A percentile compares a stretch with the other conserved stretches of the same genome.
These are phyloP conservation scores for Cryptotermes secundus DNA, from an alignment of 1,140 invertebrate genomes.

Conservation along the genomic window DNA sequence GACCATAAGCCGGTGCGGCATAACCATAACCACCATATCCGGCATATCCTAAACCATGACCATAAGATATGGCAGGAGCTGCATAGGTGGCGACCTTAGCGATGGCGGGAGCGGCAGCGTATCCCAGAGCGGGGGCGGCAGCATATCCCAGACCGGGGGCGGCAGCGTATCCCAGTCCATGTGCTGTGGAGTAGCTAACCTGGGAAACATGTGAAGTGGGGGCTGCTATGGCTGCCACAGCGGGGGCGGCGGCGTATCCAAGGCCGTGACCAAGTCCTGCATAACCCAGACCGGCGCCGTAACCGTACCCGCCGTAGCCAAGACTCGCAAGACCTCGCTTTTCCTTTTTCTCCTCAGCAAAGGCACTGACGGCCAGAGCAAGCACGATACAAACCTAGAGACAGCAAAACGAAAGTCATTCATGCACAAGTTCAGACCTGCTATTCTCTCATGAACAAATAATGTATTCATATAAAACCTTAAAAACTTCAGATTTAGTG, in stretches of 20 bases:
- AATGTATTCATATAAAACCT: too few relatives aligned
- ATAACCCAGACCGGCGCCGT: neutral
- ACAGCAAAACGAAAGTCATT: too few relatives aligned
- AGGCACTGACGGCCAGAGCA: slow-evolving; percentile 30
- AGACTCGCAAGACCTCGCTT: slow-evolving; percentile 31
- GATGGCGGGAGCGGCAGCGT: slow-evolving; percentile 33
- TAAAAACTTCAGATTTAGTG: too few relatives aligned
- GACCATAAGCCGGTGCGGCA: slow-evolving; percentile 24
- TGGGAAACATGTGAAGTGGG: neutral
- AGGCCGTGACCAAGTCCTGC: too few relatives aligned
- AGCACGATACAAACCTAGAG: slow-evolving; percentile 28
- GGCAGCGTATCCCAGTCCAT: neutral
- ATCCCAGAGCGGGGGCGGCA: neutral
- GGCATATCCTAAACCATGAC: slow-evolving; percentile 2
- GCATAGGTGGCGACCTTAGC: slow-evolving; percentile 30
- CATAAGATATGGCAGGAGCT: neutral
- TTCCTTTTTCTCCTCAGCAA: slow-evolving; percentile 30
- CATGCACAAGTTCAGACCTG: too few relatives aligned
- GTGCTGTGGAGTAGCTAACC: neutral
- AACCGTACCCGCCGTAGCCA: slow-evolving; percentile 27
- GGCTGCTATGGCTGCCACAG: neutral
- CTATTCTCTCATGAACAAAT: too few relatives aligned
- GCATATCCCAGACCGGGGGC: slow-evolving; percentile 23
- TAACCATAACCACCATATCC: slow-evolving; percentile 22
- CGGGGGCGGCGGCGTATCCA: neutral